Evolutionary conservation across 1,140 invertebrate genomes (phyloP), one percentile per base, ranked within the genome.

Genomic region (Belonocnema kinseyi): DNA sequence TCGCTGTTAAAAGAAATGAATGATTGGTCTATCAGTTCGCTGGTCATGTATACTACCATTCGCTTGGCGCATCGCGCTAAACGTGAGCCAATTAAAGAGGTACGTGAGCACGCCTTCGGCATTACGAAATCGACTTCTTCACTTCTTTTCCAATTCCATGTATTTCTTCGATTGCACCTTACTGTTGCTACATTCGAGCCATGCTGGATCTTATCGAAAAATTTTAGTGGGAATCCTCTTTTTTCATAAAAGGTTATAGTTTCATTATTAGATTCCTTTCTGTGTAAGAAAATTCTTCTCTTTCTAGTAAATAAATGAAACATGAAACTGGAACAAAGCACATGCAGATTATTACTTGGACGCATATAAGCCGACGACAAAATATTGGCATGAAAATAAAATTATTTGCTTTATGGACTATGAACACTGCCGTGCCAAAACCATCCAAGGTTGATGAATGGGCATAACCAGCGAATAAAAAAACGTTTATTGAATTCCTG

Each of bases 81-180:
- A 79, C 78, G 74, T 76, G 78, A 79, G 77, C 53, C 77, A 78
- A 78, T 78, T 78, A 76, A 79, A 76, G 66, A 50, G 26, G 50
- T 72, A 73, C 74, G 72, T 75, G 52, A 73, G 52, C 50, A 51
- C 50, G 70, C 61, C 61, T 66, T 40, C n/a, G 26, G 61, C 61
- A 66, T 66, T 66, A 4, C 26, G 13, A 40, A 66, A 46, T 66
- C 61, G 61, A 66, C 61, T 66, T 40, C 40, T 66, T 26, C 16
- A 33, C 58, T 40, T 40, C 61, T 33, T 16, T n/a, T 14, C 26
- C 61, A 46, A 66, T 66, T 66, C 61, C 26, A 66, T 74, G 58
- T 52, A 33, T 58, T 58, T 74, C 33, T 61, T 50, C 46, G 33
- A 33, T 61, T 66, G 17, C 52, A 33, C 54, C 52, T n/a, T 10